Conservation (phyloP, 2,888 invertebrate species). For the Steinernema scapterisci region DNA sequence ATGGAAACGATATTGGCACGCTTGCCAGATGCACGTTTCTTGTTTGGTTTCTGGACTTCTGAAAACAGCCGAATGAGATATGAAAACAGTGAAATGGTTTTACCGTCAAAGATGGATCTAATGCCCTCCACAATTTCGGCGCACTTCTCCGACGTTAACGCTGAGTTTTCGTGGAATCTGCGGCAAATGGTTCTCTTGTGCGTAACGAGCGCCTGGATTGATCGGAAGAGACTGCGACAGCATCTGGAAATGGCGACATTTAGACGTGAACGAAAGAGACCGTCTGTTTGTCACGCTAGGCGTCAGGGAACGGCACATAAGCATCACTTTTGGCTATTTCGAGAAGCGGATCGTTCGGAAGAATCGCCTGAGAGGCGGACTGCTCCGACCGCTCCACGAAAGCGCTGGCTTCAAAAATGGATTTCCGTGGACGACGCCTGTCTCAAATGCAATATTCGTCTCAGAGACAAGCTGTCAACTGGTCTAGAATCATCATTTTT, state of each 20-base stretch:
- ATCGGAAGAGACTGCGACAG: slow-evolving; percentile 20
- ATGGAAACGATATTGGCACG: slow-evolving; percentile 18
- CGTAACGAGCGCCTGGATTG: neutral
- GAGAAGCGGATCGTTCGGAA: too few relatives aligned
- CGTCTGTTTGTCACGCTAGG: too few relatives aligned
- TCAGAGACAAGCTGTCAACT: too few relatives aligned
- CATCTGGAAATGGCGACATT: neutral
- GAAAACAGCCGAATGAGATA: neutral
- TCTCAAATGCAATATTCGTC: too few relatives aligned
- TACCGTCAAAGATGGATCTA: slow-evolving; percentile 1
- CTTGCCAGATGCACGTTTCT: neutral
- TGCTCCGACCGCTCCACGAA: too few relatives aligned
- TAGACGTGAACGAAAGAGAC: neutral
- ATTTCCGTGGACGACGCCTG: too few relatives aligned
- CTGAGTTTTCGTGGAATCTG: neutral
- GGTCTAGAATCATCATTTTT: too few relatives aligned
- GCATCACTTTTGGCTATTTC: too few relatives aligned
- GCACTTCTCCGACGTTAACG: slow-evolving; percentile 11
- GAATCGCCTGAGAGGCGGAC: too few relatives aligned
- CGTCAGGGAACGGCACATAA: too few relatives aligned
- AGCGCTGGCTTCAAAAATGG: too few relatives aligned
- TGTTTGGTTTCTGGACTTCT: neutral
- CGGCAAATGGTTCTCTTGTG: slow-evolving; percentile 21
- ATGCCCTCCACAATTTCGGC: slow-evolving; percentile 2
- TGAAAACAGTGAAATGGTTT: neutral